phyloP scores from a whole-genome alignment of 2,797 vertebrate genomes.

The Parotocinclus haroldoi region DNA sequence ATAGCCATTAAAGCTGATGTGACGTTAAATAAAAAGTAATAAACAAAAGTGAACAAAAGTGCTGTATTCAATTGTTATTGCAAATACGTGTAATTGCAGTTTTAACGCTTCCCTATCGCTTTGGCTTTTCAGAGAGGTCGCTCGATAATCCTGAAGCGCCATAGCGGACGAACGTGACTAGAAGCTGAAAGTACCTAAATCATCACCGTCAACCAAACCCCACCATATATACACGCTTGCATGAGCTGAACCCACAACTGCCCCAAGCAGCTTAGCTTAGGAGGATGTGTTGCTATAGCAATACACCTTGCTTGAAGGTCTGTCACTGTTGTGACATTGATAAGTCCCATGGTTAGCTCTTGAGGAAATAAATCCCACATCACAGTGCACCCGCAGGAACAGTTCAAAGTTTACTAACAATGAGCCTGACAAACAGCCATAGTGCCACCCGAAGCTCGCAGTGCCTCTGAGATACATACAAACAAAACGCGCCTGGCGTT shows the following conservation, averaged over 20 bases:
- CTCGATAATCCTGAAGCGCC: no score
- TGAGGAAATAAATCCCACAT: slow-evolving; percentile 39
- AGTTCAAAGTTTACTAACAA: slow-evolving; percentile 28
- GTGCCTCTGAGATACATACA: slow-evolving; percentile 7
- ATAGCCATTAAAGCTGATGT: no score
- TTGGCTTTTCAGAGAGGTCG: no score
- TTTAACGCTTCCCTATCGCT: no score
- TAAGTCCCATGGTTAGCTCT: slow-evolving; percentile 36
- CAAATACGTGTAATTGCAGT: no score
- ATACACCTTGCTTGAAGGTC: slow-evolving; percentile 26
- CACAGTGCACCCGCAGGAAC: slow-evolving; percentile 18
- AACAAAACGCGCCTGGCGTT: slow-evolving; percentile 8
- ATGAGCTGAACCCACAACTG: slow-evolving; percentile 8
- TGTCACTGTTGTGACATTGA: slow-evolving; percentile 25
- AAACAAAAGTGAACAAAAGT: no score
- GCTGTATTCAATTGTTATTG: no score
- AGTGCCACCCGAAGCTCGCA: slow-evolving; percentile 7
- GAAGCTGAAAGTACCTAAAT: no score
- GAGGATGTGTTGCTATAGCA: slow-evolving; percentile 32
- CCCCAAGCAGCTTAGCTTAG: slow-evolving; percentile 14
- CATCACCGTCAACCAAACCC: no score
- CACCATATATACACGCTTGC: background rate
- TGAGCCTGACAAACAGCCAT: slow-evolving; percentile 19
- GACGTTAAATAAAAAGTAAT: no score
- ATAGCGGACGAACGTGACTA: no score